Conservation (phyloP, 30 jellyfish, hydroid and myxozoan genomes). For the Turritopsis dohrnii region DNA sequence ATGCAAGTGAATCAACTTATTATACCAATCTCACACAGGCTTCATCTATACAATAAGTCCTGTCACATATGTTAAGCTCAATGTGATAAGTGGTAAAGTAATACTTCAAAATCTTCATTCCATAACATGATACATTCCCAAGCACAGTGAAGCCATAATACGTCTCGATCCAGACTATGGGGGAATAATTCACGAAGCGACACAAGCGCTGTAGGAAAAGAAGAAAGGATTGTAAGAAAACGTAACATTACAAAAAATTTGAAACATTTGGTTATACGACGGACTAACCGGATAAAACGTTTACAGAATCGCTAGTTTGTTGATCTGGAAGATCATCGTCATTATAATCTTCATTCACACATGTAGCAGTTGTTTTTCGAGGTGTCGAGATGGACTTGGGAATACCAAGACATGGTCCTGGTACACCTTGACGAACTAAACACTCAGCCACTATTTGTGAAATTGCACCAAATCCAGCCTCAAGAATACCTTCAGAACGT, state of each 20-base stretch:
- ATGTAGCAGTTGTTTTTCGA: not conserved
- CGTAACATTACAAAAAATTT: not conserved
- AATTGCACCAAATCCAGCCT: conserved; percentile 61
- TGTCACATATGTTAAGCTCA: not conserved
- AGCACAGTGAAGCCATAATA: conserved; percentile 80
- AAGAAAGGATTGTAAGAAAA: conserved; percentile 1
- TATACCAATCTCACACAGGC: no score
- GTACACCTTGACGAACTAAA: conserved; percentile 75
- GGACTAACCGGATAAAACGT: not conserved
- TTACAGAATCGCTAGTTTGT: not conserved
- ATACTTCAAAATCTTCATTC: conserved; percentile 92
- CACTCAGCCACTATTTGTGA: conserved; percentile 82
- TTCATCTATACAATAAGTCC: not conserved
- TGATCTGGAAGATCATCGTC: conserved; percentile 31
- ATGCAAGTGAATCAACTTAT: not conserved
- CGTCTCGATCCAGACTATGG: conserved; percentile 62
- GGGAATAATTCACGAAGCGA: conserved; percentile 69
- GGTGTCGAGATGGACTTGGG: conserved; percentile 17
- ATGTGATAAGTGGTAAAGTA: no score
- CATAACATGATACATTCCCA: conserved; percentile 93
- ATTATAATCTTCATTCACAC: conserved; percentile 14
- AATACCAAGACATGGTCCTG: conserved; percentile 85
- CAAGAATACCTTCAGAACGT: conserved; percentile 37
- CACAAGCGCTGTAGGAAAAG: conserved; percentile 39
- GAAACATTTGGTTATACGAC: no score